Evolutionary conservation across 2,888 invertebrate genomes (phyloP).

Genomic region (Polyploca ridens): DNA sequence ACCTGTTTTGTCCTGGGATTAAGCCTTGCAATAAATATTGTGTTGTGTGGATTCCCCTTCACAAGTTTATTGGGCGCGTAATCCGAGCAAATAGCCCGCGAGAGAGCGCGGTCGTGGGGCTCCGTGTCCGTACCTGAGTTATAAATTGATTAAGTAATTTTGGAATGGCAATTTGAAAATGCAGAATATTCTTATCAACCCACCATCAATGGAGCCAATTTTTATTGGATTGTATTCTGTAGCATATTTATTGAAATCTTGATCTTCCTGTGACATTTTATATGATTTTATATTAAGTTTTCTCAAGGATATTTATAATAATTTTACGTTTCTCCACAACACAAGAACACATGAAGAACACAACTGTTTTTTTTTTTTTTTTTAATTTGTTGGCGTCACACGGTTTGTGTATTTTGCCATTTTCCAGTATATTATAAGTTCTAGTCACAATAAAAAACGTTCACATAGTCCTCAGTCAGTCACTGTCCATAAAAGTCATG

Average conservation of each 20-base stretch:
- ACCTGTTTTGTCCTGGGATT: slow-evolving; percentile 87
- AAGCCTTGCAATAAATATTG: slow-evolving; percentile 90
- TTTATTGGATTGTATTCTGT: slow-evolving; percentile 90
- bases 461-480: too few relatives aligned
- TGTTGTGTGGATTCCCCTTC: slow-evolving; percentile 88
- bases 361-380: too few relatives aligned
- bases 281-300: not conserved
- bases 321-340: too few relatives aligned
- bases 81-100: slow-evolving; percentile 87
- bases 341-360: too few relatives aligned
- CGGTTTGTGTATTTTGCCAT: too few relatives aligned
- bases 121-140: slow-evolving; percentile 87
- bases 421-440: too few relatives aligned
- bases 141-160: not conserved
- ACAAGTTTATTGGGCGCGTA: slow-evolving; percentile 87
- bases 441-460: too few relatives aligned
- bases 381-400: too few relatives aligned
- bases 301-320: too few relatives aligned
- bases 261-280: slow-evolving; percentile 34
- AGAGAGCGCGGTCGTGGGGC: slow-evolving; percentile 92
- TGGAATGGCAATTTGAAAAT: not conserved
- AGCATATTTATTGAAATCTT: slow-evolving; percentile 60
- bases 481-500: too few relatives aligned
- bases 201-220: slow-evolving; percentile 93
- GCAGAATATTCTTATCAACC: slow-evolving; percentile 21